Evolutionary conservation across 53 echinoderm and acorn worm species (phyloP).

Genomic region (Mesocentrotus franciscanus): DNA sequence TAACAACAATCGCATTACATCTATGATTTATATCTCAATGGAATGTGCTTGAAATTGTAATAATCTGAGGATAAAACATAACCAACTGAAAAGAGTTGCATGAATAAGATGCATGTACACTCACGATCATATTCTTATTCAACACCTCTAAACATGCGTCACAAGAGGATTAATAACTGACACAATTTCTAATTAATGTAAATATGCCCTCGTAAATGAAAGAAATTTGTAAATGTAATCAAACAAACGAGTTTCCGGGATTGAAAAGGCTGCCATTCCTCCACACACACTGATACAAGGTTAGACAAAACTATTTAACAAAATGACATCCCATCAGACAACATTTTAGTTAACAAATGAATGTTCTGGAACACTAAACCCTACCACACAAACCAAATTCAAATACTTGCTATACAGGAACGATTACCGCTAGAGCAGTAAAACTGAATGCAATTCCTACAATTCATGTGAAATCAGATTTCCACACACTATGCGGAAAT

Average conservation of each 20-base stretch:
- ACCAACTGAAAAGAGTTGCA: background rate
- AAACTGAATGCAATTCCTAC: background rate
- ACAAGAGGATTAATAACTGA: background rate
- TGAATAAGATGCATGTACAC: background rate
- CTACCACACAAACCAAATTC: constrained; percentile 4
- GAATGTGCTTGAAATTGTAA: background rate
- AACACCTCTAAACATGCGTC: background rate
- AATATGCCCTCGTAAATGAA: background rate
- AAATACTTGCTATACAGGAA: background rate
- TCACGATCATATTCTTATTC: background rate
- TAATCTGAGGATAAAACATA: background rate
- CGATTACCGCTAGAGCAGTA: constrained; percentile 7
- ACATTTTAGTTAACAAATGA: constrained; percentile 25
- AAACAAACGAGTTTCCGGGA: constrained; percentile 1
- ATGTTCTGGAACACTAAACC: constrained; percentile 40
- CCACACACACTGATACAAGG: constrained; percentile 20
- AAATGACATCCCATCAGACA: constrained; percentile 16
- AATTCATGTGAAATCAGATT: constrained; percentile 9
- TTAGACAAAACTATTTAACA: constrained; percentile 23
- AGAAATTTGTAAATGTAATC: background rate
- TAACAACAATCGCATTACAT: background rate
- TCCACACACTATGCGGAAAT: background rate
- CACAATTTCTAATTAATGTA: background rate
- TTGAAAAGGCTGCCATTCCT: constrained; percentile 1
- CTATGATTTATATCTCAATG: background rate